Evolutionary conservation across 2,797 vertebrate species (phyloP).

Genomic region (Anguilla obscura): DNA sequence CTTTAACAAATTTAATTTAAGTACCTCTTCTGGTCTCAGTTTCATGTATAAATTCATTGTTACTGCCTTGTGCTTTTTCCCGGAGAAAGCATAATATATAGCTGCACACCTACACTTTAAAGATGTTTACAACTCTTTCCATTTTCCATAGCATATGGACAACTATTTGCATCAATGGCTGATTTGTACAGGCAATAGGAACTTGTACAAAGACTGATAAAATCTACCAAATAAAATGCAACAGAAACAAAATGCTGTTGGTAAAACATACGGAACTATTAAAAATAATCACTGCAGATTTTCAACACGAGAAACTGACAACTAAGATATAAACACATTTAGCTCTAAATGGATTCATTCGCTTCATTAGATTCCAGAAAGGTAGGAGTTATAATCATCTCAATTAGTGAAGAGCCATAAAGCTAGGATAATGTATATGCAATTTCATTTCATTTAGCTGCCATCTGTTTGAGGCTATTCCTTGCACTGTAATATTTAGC

Average conservation of each 20-base stretch:
- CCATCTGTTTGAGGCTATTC: conserved; percentile 80
- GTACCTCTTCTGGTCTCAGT: background rate
- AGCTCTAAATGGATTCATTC: conserved; percentile 73
- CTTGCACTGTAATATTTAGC: conserved; percentile 81
- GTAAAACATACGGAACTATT: conserved; percentile 74
- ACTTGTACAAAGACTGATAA: conserved; percentile 70
- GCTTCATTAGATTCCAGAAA: conserved; percentile 77
- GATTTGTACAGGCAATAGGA: conserved; percentile 72
- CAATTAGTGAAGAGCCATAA: conserved; percentile 77
- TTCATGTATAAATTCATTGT: background rate
- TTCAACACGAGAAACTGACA: conserved; percentile 69
- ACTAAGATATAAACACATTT: conserved; percentile 71
- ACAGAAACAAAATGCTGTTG: conserved; percentile 75
- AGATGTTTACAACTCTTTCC: conserved; percentile 57
- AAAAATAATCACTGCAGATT: conserved; percentile 75
- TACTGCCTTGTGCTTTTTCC: background rate
- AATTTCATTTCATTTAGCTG: conserved; percentile 79
- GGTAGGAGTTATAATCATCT: conserved; percentile 78
- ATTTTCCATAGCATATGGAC: conserved; percentile 70
- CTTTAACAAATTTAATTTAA: background rate
- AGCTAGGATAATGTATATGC: conserved; percentile 80
- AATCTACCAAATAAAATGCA: conserved; percentile 76
- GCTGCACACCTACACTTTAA: conserved; percentile 68
- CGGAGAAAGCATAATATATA: conserved; percentile 64
- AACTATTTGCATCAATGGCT: conserved; percentile 72